Conservation (phyloP, 1,140 invertebrate species). For the Ceratoteleas bidentatus region DNA sequence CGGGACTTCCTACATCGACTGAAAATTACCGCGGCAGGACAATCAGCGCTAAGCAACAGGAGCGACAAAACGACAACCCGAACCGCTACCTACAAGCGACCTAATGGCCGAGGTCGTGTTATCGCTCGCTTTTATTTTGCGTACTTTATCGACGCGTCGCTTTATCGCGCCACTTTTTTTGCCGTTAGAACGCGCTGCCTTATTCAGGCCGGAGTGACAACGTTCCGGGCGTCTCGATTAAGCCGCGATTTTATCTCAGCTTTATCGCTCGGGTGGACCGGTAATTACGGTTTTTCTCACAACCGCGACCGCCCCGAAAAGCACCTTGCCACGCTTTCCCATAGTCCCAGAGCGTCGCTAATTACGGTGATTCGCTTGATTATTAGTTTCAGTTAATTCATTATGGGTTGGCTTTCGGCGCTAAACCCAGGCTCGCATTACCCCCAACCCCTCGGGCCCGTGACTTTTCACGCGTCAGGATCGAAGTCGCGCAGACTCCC, state of each 20-base stretch:
- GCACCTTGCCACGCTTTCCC: conserved; percentile 18
- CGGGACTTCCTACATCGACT: conserved; percentile 73
- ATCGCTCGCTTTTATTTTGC: conserved; percentile 59
- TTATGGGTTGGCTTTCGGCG: conserved; percentile 36
- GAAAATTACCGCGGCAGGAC: conserved; percentile 74
- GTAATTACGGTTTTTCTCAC: conserved; percentile 20
- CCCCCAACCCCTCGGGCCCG: conserved; percentile 40
- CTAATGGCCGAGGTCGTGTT: conserved; percentile 59
- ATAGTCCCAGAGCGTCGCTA: too few species aligned
- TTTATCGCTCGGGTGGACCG: conserved; percentile 20
- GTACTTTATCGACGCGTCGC: conserved; percentile 48
- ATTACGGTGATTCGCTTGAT: too few species aligned
- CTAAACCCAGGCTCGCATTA: conserved; percentile 58
- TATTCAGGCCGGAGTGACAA: conserved; percentile 56
- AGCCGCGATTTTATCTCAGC: conserved; percentile 50
- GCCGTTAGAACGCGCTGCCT: conserved; percentile 43
- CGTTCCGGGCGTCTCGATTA: conserved; percentile 37
- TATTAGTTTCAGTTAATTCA: conserved; percentile 53
- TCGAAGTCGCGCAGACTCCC: conserved; percentile 57
- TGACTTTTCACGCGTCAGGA: conserved; percentile 74
- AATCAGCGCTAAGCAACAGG: conserved; percentile 67
- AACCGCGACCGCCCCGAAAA: neutral
- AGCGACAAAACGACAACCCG: conserved; percentile 63
- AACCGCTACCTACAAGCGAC: conserved; percentile 67
- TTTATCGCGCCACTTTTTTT: conserved; percentile 45